Conservation (phyloP, 2,113 vertebrate species). For the Ceratotherium simum region DNA sequence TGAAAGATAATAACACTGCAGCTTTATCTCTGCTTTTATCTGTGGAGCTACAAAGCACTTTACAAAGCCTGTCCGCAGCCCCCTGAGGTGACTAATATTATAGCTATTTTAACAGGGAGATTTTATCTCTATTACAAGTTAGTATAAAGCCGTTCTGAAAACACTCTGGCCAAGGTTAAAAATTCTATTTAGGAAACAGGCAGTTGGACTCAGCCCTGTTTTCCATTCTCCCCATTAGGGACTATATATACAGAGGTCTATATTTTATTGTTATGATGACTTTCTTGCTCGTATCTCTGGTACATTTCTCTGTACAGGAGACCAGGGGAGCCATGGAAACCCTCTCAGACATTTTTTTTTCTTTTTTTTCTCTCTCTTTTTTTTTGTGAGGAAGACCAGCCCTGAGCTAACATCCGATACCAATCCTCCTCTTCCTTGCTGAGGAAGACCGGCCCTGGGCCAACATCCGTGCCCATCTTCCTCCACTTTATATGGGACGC, state of each 20-base stretch:
- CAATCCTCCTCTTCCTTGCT: no score
- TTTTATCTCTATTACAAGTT: constrained; percentile 75
- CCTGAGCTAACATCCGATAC: no score
- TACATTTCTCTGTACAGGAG: constrained; percentile 26
- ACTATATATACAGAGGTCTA: neutral
- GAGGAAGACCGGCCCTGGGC: no score
- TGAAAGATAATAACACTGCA: constrained; percentile 73
- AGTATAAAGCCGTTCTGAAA: constrained; percentile 52
- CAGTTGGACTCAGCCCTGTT: neutral
- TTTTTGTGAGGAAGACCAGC: no score
- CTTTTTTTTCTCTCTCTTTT: no score
- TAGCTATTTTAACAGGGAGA: constrained; percentile 78
- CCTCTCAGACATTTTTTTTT: neutral
- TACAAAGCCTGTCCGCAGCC: constrained; percentile 65
- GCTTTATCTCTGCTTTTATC: constrained; percentile 74
- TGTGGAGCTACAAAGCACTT: constrained; percentile 67
- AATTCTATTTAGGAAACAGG: constrained; percentile 58
- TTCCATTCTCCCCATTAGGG: neutral
- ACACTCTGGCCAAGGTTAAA: constrained; percentile 69
- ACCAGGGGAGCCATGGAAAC: neutral
- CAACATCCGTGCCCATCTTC: no score
- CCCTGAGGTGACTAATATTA: constrained; percentile 74
- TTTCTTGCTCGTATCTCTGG: constrained; percentile 29
- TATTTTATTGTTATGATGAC: constrained; percentile 49
- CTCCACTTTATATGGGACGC: no score